Conservation (phyloP, 2,113 vertebrate species). For the Choloepus hoffmanni region DNA sequence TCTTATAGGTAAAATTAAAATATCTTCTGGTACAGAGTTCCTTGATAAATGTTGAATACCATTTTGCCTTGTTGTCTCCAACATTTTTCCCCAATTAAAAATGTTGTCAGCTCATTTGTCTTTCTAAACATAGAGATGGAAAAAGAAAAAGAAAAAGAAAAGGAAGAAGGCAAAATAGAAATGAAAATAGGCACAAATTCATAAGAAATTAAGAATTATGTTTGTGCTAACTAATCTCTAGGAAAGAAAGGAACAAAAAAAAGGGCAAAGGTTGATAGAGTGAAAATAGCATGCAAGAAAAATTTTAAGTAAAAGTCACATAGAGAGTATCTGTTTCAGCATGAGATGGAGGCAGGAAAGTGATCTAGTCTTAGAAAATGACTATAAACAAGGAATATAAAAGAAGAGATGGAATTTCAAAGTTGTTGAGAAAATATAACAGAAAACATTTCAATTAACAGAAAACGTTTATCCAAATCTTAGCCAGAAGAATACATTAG, state of each 20-base stretch:
- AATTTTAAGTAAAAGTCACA: conserved; percentile 79
- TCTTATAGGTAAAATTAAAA: background rate
- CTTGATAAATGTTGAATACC: background rate
- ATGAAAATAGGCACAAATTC: background rate
- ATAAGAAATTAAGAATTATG: background rate
- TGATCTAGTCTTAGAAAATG: conserved; percentile 80
- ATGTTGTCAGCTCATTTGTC: background rate
- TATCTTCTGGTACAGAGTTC: background rate
- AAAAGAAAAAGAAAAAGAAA: background rate
- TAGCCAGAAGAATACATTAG: conserved; percentile 70
- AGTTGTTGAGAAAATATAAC: conserved; percentile 66
- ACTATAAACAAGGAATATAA: conserved; percentile 76
- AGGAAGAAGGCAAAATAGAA: background rate
- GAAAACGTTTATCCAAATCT: conserved; percentile 74
- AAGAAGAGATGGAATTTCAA: conserved; percentile 78
- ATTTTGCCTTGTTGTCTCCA: background rate
- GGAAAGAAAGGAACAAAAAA: background rate
- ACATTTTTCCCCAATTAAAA: background rate
- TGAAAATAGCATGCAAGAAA: conserved; percentile 66
- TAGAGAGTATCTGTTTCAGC: conserved; percentile 67
- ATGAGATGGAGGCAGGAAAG: conserved; percentile 74
- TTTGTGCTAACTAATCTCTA: background rate
- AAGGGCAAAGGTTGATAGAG: background rate
- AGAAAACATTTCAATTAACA: conserved; percentile 79
- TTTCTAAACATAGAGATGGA: background rate